Base-by-base conservation (phyloP, 2,888 invertebrate species). In the Caenorhabditis sulstoni region DNA sequence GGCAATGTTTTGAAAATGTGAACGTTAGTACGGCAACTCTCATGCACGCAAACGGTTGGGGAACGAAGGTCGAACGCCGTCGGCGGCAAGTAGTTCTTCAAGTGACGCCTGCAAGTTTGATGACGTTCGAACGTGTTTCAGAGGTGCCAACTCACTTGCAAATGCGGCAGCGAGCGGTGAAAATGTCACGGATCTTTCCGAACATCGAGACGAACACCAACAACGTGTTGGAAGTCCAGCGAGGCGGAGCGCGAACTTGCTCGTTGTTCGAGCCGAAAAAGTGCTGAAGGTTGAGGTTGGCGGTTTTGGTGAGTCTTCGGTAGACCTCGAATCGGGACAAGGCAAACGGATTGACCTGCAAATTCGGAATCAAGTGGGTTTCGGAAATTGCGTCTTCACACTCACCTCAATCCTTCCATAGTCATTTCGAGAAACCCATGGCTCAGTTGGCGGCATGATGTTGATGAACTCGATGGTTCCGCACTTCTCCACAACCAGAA, bases 381-480 rank as follows among this genome's bases (percentile, higher is more conserved):
- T 49, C 22, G 23, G 2, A 52, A 29, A 52, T n/a, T 52, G 5
- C 29, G 12, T n/a, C 1, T 14, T 29, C 29, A 11, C 22, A 29
- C 55, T 41, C 16, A 79, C 79, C 44, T 16, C 23, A 44, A 1
- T 23, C 18, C n/a, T 22, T 18, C 66, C 66, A 39, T 35, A 80
- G 29, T 74, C 45, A 16, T 57, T 57, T 12, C 39, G 1, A 5
- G 14, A 9, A 1, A 16, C 4, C 80, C 75, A 75, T 7, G 62
- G 61, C 45, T 80, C 80, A 11, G 52, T 23, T 0, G 71, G 61
- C 8, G 75, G 65, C 1, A 66, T 20, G 44, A 80, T 62, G 22
- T 80, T 80, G 39, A 80, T 71, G 67, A 66, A 76, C 4, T 75
- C 75, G 11, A 80, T 45, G 7, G 3, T 14, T 12, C 80, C 80